A percentile compares a stretch with the other conserved stretches of the same genome.
Conservation (phyloP, 2,113 vertebrate species). For the Melanerpes formicivorus region DNA sequence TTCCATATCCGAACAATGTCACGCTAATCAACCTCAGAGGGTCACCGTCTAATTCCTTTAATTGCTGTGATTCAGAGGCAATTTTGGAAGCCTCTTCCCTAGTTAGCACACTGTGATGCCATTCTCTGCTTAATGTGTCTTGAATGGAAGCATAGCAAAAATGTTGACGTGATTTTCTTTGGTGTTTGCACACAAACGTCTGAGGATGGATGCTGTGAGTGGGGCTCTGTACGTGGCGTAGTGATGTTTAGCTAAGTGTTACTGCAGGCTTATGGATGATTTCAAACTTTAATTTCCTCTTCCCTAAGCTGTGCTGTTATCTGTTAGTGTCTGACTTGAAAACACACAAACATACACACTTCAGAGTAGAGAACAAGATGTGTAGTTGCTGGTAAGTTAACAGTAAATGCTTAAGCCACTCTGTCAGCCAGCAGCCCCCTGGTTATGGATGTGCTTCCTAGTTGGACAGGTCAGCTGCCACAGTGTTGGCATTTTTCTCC, state of each 20-base stretch:
- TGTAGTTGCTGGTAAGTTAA: neutral
- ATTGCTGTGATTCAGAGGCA: neutral
- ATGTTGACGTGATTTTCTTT: neutral
- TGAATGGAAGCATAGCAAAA: neutral
- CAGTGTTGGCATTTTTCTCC: neutral
- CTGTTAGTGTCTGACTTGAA: neutral
- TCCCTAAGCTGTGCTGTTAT: neutral
- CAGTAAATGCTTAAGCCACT: neutral
- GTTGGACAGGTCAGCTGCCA: neutral
- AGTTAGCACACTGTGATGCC: neutral
- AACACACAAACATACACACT: neutral
- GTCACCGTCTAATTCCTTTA: neutral
- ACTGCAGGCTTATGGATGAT: neutral
- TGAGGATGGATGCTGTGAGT: neutral
- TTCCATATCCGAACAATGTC: neutral
- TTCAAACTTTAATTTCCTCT: neutral
- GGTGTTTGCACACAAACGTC: neutral
- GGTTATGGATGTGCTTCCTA: neutral
- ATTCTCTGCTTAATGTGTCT: neutral
- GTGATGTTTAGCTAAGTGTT: neutral
- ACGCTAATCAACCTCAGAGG: fast-evolving
- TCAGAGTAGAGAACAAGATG: neutral
- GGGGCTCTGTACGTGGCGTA: neutral
- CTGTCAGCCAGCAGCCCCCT: neutral
- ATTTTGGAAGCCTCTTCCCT: neutral